These are phyloP conservation scores for Homarus gammarus DNA, from an alignment of 2,888 invertebrate species.

Conservation along the genomic window DNA sequence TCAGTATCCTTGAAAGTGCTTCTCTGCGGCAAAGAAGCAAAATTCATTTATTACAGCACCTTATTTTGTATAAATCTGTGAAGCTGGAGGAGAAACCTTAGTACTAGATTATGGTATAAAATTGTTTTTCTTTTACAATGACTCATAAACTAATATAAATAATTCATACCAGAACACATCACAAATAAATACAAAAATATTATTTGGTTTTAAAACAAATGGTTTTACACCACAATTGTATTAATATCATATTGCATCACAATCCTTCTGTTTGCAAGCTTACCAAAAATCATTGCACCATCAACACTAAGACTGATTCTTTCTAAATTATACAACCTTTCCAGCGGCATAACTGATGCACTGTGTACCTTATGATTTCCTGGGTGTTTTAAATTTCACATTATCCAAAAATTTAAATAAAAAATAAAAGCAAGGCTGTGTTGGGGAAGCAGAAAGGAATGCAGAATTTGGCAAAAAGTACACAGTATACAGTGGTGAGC, in stretches of 20 bases:
- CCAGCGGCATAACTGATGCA: no score
- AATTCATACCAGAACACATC: slow-evolving; percentile 12
- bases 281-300: slow-evolving; percentile 7
- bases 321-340: no score
- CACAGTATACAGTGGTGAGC: no score
- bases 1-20: slow-evolving; percentile 12
- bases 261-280: not conserved
- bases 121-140: slow-evolving; percentile 11
- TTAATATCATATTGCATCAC: slow-evolving; percentile 25
- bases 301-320: not conserved
- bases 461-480: not conserved
- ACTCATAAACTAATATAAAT: slow-evolving; percentile 27
- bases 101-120: slow-evolving; percentile 30
- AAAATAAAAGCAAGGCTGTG: not conserved
- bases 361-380: no score
- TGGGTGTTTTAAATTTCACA: no score
- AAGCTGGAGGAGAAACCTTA: slow-evolving; percentile 12
- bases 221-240: slow-evolving; percentile 14
- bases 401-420: no score
- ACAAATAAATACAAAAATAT: slow-evolving; percentile 31
- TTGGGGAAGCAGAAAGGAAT: no score
- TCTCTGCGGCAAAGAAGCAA: not conserved
- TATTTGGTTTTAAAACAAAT: slow-evolving; percentile 24
- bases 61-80: slow-evolving; percentile 32
- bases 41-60: slow-evolving; percentile 13